These are phyloP conservation scores for Diarsia brunnea DNA, from an alignment of 2,888 invertebrate species.

Conservation along the genomic window DNA sequence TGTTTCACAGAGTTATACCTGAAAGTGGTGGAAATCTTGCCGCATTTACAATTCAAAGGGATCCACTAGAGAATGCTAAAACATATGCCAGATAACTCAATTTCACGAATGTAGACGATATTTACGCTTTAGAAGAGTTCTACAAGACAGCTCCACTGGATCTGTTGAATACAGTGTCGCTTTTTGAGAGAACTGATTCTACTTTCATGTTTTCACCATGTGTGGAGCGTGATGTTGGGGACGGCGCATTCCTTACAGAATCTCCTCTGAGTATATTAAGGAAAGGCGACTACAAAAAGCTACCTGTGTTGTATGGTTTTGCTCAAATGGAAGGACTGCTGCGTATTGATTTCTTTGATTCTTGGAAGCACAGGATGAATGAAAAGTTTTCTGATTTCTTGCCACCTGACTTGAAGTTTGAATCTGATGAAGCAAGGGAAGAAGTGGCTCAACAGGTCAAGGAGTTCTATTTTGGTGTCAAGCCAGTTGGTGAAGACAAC, in stretches of 20 bases:
- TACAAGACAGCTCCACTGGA: constrained; percentile 71
- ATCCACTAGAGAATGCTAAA: constrained; percentile 13
- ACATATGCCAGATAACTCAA: not conserved
- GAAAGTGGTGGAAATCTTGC: constrained; percentile 62
- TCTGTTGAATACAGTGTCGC: constrained; percentile 58
- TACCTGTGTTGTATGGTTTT: constrained; percentile 71
- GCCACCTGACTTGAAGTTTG: constrained; percentile 75
- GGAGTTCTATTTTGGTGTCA: too few relatives aligned
- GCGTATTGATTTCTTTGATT: not conserved
- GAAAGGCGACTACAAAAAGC: constrained; percentile 68
- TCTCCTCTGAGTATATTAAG: constrained; percentile 73
- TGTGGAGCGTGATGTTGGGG: constrained; percentile 41
- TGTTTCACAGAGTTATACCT: constrained; percentile 75
- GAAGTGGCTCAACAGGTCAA: not conserved
- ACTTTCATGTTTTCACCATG: constrained; percentile 53
- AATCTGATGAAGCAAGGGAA: constrained; percentile 8
- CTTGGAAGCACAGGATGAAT: too few relatives aligned
- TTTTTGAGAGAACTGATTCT: constrained; percentile 60
- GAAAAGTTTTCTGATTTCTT: too few relatives aligned
- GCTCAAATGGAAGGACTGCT: not conserved
- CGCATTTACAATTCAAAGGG: constrained; percentile 11
- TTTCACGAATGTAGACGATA: constrained; percentile 67
- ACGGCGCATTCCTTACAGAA: constrained; percentile 70
- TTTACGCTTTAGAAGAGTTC: constrained; percentile 75
- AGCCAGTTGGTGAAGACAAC: too few relatives aligned